Evolutionary conservation across 1,140 invertebrate species (phyloP).

Genomic region (Eumeta japonica): DNA sequence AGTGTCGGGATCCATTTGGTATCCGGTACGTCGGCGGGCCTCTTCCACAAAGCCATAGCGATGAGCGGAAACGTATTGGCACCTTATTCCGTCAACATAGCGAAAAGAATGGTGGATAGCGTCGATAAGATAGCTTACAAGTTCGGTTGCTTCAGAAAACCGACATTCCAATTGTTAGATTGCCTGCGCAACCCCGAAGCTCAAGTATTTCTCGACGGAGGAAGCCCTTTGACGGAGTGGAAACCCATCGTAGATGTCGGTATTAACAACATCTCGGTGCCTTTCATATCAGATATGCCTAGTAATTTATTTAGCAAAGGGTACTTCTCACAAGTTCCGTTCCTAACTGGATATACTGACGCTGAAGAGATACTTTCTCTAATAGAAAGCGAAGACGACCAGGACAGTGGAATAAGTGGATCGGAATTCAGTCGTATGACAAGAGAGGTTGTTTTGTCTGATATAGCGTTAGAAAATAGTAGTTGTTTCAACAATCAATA

Average conservation of each 20-base stretch:
- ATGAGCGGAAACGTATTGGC: conserved; percentile 72
- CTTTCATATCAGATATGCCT: conserved; percentile 68
- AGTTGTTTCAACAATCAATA: conserved; percentile 68
- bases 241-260: conserved; percentile 71
- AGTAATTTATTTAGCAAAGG: conserved; percentile 61
- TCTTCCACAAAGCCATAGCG: conserved; percentile 57
- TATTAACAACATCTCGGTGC: conserved; percentile 65
- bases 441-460: conserved; percentile 59
- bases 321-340: conserved; percentile 63
- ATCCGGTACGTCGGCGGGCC: conserved; percentile 44
- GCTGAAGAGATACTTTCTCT: conserved; percentile 72
- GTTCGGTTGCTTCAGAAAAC: conserved; percentile 66
- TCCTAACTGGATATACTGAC: conserved; percentile 73
- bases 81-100: conserved; percentile 54
- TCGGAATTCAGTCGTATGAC: conserved; percentile 63
- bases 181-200: conserved; percentile 65
- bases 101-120: conserved; percentile 54
- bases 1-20: conserved; percentile 66
- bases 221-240: conserved; percentile 67
- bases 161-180: conserved; percentile 63
- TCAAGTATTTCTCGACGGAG: conserved; percentile 61
- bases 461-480: conserved; percentile 63
- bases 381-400: conserved; percentile 57
- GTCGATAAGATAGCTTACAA: conserved; percentile 62
- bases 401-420: conserved; percentile 54